Evolutionary conservation across 2,797 vertebrate genomes (phyloP).

Genomic region (Gephyroberyx darwinii): DNA sequence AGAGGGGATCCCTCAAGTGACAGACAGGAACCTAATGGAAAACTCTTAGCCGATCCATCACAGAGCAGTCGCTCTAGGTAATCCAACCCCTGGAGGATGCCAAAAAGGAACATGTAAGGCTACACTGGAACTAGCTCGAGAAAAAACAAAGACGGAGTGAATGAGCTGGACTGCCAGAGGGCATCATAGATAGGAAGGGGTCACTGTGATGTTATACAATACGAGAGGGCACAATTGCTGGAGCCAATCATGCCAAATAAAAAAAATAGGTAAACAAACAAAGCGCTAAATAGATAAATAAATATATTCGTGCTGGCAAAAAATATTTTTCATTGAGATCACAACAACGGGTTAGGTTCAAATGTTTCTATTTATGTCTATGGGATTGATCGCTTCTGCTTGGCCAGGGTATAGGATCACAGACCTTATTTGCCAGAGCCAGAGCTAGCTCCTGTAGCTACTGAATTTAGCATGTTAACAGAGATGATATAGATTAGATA

Average conservation of each 20-base stretch:
- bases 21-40: slow-evolving; percentile 69
- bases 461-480: too few relatives aligned
- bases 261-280: background rate
- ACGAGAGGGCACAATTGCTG: slow-evolving; percentile 25
- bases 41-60: slow-evolving; percentile 66
- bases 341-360: background rate
- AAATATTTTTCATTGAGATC: background rate
- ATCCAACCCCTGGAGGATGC: slow-evolving; percentile 63
- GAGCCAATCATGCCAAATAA: background rate
- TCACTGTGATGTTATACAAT: slow-evolving; percentile 36
- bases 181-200: slow-evolving; percentile 27
- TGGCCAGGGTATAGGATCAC: background rate
- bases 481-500: background rate
- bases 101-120: slow-evolving; percentile 59
- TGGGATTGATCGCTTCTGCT: background rate
- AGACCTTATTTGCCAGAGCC: background rate
- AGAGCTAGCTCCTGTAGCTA: background rate
- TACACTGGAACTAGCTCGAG: slow-evolving; percentile 48
- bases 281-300: background rate
- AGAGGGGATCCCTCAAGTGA: slow-evolving; percentile 72
- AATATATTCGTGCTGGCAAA: background rate
- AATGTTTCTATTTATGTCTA: background rate
- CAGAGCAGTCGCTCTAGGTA: slow-evolving; percentile 64
- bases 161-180: slow-evolving; percentile 42
- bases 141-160: slow-evolving; percentile 46